Evolutionary conservation across 2,888 invertebrate genomes (phyloP), one percentile per base, ranked within the genome.

Genomic region (Agrenia bidenticulata): DNA sequence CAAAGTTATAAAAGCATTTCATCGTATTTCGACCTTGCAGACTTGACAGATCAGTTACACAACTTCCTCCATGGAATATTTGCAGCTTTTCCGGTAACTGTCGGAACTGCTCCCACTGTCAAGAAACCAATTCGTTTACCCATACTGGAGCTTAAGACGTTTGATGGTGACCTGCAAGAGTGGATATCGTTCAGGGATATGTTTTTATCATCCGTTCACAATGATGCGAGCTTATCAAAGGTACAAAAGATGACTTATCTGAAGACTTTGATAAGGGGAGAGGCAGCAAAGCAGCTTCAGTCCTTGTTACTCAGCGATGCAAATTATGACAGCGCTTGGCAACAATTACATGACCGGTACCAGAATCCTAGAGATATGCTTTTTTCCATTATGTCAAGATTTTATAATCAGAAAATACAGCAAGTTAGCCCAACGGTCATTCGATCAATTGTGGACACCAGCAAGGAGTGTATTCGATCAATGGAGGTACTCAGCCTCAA

Each of bases 241-340:
- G 42, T 45, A 2, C 58, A 67, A n/a, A 68, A 68, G 26, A 21
- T 68, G 4, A 64, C 62, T 0, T 55, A 68, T 13, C 55, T 67
- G 5, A 61, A 67, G 17, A 11, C 53, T 2, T 23, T 23, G 0
- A 26, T 69, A 0, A 57, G 24, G 0, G 69, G 67, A 0, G 63
- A 67, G 56, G 63, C 67, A n/a, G 53, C 63, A 0, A 21, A 59
- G 11, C 63, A 54, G n/a, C 7, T 66, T 15, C 42, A 45, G 0
- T 49, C 59, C 11, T 27, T 66, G 13, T 15, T 45, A 1, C 41
- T 59, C 13, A 55, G 45, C 27, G 63, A 63, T 21, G 24, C 63
- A 1, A 66, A 66, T 15, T 66, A 66, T 23, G 39, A 27, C 1
- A 60, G 54, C 9, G 66, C 66, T 4, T 66, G 66, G 66, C 49